Base-by-base conservation (phyloP, 2,113 vertebrate species). In the Corydoras maculifer region DNA sequence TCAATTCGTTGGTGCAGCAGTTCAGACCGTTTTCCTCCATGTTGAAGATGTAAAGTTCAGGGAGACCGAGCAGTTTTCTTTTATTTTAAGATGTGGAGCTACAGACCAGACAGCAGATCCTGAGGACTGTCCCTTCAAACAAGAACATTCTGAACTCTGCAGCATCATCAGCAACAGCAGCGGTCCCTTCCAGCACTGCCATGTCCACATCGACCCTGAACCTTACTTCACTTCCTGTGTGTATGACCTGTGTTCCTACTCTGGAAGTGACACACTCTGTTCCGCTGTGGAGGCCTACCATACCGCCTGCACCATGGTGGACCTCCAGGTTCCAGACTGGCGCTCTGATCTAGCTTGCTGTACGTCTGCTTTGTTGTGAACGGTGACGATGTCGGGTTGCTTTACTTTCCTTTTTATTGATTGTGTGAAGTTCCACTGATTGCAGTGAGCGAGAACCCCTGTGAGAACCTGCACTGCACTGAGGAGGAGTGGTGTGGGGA, bases 401-500 rank as follows among this genome's bases (percentile, higher is more conserved):
- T 48, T 4, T 57, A 4, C 48, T 1, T 31, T 2, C 5, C 15
- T 43, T 13, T 68, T 1, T 30, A 14, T 9, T 4, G 35, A 13
- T 14, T n/a, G 6, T 32, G 2, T 25, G 9, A 49, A 14, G 12
- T 58, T n/a, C 54, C 5, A 14, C 57, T 69, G 18, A 50, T 7
- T 50, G 59, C 50, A 69, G 68, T 13, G 8, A 49, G 11, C 6
- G 53, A 15, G 35, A 35, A 89, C 50, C 86, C 88, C 0, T 89
- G 88, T 73, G 61, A 80, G 14, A 12, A 77, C 0, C 69, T 85
- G 63, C 30, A 75, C 48, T 90, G 89, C 60, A 71, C 70, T n/a
- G 85, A 86, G 3, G 8, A 83, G 0, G 88, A 89, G 55, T 86
- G 87, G 86, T 90, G 89, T 51, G 87, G 87, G 2, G 35, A 83